Conservation (phyloP, 2,888 invertebrate genomes). For the Keiferia lycopersicella region DNA sequence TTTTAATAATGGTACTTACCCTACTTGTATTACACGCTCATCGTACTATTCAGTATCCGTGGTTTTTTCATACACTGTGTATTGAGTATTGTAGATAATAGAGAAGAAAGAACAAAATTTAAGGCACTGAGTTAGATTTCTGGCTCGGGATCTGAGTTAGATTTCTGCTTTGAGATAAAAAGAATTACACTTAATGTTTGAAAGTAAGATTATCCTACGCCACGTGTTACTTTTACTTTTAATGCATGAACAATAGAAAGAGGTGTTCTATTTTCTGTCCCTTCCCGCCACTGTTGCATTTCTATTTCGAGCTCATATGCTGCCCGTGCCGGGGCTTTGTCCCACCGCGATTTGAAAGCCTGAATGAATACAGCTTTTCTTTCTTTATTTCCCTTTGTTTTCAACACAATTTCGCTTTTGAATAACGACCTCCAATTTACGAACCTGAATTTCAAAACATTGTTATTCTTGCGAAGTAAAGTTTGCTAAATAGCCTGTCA, state of each 20-base stretch:
- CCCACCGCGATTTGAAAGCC: conserved; percentile 25
- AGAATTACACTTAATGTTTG: not conserved
- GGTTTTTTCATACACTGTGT: no score
- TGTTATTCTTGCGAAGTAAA: conserved; percentile 12
- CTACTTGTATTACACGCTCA: no score
- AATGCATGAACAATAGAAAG: not conserved
- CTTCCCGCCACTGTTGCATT: conserved; percentile 9
- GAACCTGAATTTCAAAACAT: conserved; percentile 9
- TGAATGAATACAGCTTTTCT: conserved; percentile 16
- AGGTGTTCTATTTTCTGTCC: conserved; percentile 18
- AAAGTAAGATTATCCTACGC: not conserved
- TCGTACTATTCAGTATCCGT: no score
- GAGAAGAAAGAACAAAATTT: no score
- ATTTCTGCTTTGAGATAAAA: not conserved
- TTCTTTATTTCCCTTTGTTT: conserved; percentile 18
- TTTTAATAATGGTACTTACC: no score
- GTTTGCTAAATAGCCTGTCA: conserved; percentile 4
- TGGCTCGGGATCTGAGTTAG: no score
- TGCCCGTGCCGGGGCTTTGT: conserved; percentile 12
- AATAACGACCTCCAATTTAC: conserved; percentile 13
- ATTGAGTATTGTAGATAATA: no score
- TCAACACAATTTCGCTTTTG: conserved; percentile 17
- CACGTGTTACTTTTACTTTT: conserved; percentile 7
- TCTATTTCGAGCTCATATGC: conserved; percentile 20
- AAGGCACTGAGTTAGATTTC: no score